phyloP scores from a whole-genome alignment of 2,888 invertebrate species.

The Cerastoderma edule region DNA sequence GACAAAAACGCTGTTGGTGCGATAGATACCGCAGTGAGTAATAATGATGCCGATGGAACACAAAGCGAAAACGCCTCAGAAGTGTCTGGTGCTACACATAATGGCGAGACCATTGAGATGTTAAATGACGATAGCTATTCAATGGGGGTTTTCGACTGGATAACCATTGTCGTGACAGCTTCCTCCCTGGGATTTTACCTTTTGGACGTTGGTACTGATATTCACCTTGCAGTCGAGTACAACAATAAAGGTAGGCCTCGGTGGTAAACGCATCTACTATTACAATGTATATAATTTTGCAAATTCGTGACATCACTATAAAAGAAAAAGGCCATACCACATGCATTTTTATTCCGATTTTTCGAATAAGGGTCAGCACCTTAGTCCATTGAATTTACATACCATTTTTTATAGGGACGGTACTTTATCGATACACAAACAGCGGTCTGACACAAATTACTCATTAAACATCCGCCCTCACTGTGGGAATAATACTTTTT shows the following conservation, averaged over 20 bases:
- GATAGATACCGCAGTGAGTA: constrained; percentile 16
- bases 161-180: background rate
- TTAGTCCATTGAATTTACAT: background rate
- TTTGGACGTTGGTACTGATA: constrained; percentile 14
- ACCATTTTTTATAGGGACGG: background rate
- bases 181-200: constrained; percentile 1
- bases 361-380: background rate
- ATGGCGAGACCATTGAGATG: too few relatives aligned
- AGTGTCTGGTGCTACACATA: background rate
- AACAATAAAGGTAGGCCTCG: constrained; percentile 3
- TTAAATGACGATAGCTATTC: too few relatives aligned
- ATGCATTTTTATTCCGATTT: too few relatives aligned
- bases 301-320: background rate
- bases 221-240: constrained; percentile 9
- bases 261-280: background rate
- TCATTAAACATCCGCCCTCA: background rate
- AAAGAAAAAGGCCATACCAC: background rate
- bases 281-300: background rate
- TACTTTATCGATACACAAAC: background rate
- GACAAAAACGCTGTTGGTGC: background rate
- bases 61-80: constrained; percentile 14
- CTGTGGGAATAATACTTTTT: background rate
- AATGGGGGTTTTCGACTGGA: too few relatives aligned
- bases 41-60: constrained; percentile 22
- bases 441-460: background rate